Conservation (phyloP, 2,888 invertebrate genomes). For the Halictus ligatus region DNA sequence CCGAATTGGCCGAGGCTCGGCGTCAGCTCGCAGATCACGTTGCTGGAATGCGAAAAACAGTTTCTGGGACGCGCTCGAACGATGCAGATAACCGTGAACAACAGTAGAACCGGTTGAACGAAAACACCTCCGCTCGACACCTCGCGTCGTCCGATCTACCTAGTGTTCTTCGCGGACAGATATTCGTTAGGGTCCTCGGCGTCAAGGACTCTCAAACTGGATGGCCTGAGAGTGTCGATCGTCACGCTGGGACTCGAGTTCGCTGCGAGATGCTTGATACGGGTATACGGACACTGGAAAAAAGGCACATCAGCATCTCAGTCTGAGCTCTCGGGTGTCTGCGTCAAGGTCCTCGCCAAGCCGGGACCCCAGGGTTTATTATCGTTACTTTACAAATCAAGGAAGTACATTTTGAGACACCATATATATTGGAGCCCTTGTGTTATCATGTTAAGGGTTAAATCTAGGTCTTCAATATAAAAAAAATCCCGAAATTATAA, state of each 20-base stretch:
- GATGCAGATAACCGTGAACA: background rate
- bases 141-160: conserved; percentile 57
- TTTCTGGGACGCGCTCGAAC: background rate
- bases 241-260: conserved; percentile 83
- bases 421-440: no score
- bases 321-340: background rate
- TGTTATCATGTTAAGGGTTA: no score
- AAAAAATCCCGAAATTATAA: no score
- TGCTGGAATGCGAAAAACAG: conserved; percentile 82
- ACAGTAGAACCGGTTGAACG: background rate
- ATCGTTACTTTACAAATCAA: background rate
- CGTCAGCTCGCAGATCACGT: conserved; percentile 86
- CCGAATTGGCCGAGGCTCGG: conserved; percentile 90
- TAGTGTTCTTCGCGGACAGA: conserved; percentile 81
- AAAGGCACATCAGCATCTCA: background rate
- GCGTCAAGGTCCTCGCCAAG: background rate
- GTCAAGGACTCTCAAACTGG: conserved; percentile 87
- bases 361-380: background rate
- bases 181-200: conserved; percentile 85
- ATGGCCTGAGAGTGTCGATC: conserved; percentile 85
- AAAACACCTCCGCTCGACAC: background rate
- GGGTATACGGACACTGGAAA: conserved; percentile 88
- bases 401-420: no score
- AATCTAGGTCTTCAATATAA: no score
- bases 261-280: conserved; percentile 83